These are phyloP conservation scores for Busseola fusca DNA, from an alignment of 2,888 invertebrate genomes.

Conservation along the genomic window DNA sequence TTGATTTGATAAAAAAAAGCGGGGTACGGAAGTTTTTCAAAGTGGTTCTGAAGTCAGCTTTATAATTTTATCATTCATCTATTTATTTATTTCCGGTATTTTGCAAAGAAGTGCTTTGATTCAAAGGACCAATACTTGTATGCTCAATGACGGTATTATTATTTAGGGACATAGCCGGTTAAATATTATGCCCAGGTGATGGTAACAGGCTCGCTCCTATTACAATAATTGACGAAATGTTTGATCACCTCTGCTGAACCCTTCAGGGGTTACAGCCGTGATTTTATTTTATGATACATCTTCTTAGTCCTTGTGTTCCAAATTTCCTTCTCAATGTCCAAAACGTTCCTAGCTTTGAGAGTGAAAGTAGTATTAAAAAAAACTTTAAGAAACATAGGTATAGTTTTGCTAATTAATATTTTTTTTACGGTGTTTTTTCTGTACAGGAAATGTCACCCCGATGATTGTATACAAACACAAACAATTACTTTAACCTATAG, in stretches of 20 bases:
- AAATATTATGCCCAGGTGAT: too few species aligned
- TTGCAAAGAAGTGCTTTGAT: neutral
- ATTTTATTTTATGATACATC: neutral
- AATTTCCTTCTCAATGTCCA: neutral
- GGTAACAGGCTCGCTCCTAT: too few species aligned
- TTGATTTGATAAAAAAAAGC: slow-evolving; percentile 15
- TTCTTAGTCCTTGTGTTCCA: neutral
- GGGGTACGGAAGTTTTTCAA: slow-evolving; percentile 6
- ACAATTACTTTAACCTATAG: too few species aligned
- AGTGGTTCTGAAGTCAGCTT: neutral
- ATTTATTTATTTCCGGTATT: neutral
- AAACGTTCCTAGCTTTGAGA: neutral
- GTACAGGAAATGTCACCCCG: too few species aligned
- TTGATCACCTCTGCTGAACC: neutral
- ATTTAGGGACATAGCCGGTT: too few species aligned
- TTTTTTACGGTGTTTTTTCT: too few species aligned
- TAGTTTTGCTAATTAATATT: too few species aligned
- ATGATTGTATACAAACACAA: too few species aligned
- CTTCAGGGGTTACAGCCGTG: neutral
- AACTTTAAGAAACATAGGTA: neutral
- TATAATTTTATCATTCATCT: neutral
- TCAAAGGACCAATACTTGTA: neutral
- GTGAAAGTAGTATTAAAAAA: neutral
- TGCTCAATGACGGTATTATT: neutral
- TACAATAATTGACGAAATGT: too few species aligned